A percentile compares a stretch with the other conserved stretches of the same genome.
These are phyloP conservation scores for Bothrops jararaca DNA, from an alignment of 2,113 vertebrate genomes.

Conservation along the genomic window DNA sequence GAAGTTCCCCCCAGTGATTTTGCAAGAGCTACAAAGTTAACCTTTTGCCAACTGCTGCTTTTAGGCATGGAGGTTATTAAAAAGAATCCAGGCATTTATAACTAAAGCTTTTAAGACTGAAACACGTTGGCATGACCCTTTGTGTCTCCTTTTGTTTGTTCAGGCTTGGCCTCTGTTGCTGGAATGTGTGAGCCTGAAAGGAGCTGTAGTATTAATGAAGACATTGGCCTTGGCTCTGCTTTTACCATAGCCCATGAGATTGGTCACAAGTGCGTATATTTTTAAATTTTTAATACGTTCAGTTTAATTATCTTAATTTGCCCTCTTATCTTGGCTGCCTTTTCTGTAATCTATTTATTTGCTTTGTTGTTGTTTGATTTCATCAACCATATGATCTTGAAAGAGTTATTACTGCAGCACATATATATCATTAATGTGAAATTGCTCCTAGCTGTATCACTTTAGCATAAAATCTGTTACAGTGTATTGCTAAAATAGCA, in stretches of 20 bases:
- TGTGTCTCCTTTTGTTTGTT: conserved; percentile 82
- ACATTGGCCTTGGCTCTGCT: conserved; percentile 96
- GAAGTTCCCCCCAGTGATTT: conserved; percentile 82
- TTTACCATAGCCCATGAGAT: conserved; percentile 99
- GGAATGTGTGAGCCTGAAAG: conserved; percentile 99
- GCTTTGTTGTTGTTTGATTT: conserved; percentile 27
- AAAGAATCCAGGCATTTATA: conserved; percentile 82
- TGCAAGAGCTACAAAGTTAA: conserved; percentile 82
- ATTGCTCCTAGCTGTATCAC: background rate
- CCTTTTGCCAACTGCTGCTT: conserved; percentile 80
- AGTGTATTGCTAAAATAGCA: background rate
- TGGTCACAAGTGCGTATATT: conserved; percentile 96
- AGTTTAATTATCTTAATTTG: conserved; percentile 48
- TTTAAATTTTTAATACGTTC: conserved; percentile 65
- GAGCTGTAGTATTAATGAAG: conserved; percentile 99
- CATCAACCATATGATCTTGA: background rate
- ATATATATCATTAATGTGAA: background rate
- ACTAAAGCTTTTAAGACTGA: conserved; percentile 75
- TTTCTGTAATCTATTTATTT: conserved; percentile 33
- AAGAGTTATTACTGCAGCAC: background rate
- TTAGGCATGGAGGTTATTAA: conserved; percentile 78
- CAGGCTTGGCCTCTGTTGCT: conserved; percentile 97
- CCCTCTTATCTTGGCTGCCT: conserved; percentile 49
- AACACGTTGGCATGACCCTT: conserved; percentile 84
- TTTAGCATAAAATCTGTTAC: background rate